Conservation (phyloP, 1,140 invertebrate species). For the Drosophila oshimai region DNA sequence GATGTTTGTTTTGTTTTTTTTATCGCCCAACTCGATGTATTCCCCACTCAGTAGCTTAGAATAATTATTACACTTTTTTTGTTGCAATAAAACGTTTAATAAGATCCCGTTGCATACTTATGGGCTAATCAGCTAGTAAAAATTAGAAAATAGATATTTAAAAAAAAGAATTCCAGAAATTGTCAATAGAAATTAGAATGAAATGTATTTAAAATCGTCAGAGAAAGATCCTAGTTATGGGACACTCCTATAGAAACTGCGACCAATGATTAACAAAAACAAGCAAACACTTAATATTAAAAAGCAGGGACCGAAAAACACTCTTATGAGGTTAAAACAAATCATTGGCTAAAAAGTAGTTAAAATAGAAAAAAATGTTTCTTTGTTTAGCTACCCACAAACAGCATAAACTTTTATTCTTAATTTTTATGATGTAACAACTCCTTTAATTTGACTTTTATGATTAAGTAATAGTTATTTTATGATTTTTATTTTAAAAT, state of each 20-base stretch:
- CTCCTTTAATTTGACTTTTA: too few species aligned
- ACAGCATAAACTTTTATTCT: too few species aligned
- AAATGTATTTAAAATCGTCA: not conserved
- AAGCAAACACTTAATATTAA: not conserved
- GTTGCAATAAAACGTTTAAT: conserved; percentile 1
- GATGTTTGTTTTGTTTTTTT: not conserved
- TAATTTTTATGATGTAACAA: too few species aligned
- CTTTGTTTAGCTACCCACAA: too few species aligned
- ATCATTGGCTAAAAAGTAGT: too few species aligned
- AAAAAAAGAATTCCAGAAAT: not conserved
- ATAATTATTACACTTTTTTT: not conserved
- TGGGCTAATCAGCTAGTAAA: not conserved
- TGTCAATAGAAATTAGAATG: not conserved
- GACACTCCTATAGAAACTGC: not conserved
- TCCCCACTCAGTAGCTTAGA: not conserved
- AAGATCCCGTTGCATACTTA: not conserved
- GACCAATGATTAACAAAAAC: not conserved
- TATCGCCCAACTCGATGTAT: not conserved
- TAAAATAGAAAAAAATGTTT: too few species aligned
- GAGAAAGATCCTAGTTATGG: not conserved
- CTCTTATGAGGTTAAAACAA: too few species aligned
- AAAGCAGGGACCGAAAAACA: too few species aligned
- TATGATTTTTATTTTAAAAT: too few species aligned
- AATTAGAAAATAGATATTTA: not conserved
- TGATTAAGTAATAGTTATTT: too few species aligned